Evolutionary conservation across 2,888 invertebrate species (phyloP).

Genomic region (Eulithis testata): DNA sequence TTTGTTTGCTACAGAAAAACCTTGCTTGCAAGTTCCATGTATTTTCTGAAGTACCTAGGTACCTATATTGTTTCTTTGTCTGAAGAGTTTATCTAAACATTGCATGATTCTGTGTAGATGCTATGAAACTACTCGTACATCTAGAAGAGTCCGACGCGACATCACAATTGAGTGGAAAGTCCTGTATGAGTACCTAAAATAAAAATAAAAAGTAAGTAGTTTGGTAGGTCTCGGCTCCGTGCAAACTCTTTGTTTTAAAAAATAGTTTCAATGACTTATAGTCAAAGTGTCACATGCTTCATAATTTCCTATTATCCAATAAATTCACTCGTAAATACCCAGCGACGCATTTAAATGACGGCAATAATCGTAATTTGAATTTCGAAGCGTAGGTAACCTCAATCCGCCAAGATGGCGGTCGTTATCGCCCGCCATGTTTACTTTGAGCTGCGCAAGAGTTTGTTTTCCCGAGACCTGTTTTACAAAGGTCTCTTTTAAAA

Average conservation of each 20-base stretch:
- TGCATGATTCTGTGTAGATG: too few species aligned
- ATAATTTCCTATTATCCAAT: not conserved
- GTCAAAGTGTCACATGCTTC: not conserved
- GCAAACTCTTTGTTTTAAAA: not conserved
- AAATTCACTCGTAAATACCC: slow-evolving; percentile 35
- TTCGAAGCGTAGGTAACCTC: slow-evolving; percentile 75
- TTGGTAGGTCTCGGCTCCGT: too few species aligned
- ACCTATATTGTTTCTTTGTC: not conserved
- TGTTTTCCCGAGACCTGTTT: slow-evolving; percentile 78
- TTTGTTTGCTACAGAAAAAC: slow-evolving; percentile 14
- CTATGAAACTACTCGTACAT: too few species aligned
- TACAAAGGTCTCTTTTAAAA: slow-evolving; percentile 66
- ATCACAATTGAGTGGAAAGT: too few species aligned
- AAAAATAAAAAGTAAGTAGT: too few species aligned
- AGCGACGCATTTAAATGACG: slow-evolving; percentile 45
- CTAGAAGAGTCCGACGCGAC: too few species aligned
- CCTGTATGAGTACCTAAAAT: too few species aligned
- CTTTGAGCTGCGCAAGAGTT: slow-evolving; percentile 80
- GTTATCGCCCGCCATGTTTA: slow-evolving; percentile 77
- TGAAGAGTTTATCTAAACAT: not conserved
- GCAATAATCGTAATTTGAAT: slow-evolving; percentile 74
- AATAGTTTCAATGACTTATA: not conserved
- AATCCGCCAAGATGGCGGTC: slow-evolving; percentile 78
- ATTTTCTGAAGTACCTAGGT: not conserved
- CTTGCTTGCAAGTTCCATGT: slow-evolving; percentile 3